A percentile compares a stretch with the other conserved stretches of the same genome.
Conservation (phyloP, 2,797 vertebrate species). For the Petrocephalus sullivani region DNA sequence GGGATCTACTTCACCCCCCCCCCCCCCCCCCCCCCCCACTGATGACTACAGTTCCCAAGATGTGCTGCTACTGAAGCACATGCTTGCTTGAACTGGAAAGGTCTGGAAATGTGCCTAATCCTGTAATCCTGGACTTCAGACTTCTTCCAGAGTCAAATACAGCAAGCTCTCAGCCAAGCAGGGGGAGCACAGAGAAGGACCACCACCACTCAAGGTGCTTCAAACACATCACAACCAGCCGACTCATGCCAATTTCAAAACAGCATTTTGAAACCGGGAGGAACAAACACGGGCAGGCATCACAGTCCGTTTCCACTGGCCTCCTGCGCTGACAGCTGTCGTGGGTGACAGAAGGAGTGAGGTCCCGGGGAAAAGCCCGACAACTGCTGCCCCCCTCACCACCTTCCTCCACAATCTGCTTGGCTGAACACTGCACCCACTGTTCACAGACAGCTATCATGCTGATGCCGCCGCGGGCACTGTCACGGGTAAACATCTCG, state of each 20-base stretch:
- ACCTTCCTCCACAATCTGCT: background rate
- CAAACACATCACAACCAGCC: slow-evolving; percentile 18
- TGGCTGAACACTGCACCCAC: background rate
- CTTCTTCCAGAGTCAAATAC: slow-evolving; percentile 63
- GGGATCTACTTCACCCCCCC: slow-evolving; percentile 47
- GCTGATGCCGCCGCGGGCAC: background rate
- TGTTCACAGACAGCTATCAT: background rate
- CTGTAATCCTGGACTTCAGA: slow-evolving; percentile 66
- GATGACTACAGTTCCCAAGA: slow-evolving; percentile 59
- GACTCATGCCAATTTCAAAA: background rate
- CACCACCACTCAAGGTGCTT: slow-evolving; percentile 23
- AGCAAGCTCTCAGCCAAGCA: slow-evolving; percentile 48
- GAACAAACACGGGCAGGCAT: background rate
- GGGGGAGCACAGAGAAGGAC: slow-evolving; percentile 30
- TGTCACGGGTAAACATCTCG: slow-evolving; percentile 40
- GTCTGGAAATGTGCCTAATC: slow-evolving; percentile 69
- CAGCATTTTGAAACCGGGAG: background rate
- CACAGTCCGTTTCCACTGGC: background rate
- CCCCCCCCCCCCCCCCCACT: no score
- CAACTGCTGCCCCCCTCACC: background rate
- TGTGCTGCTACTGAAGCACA: slow-evolving; percentile 50
- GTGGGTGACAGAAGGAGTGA: background rate
- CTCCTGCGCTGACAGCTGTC: background rate
- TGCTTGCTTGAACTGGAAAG: slow-evolving; percentile 51
- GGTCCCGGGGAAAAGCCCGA: background rate